Conservation (phyloP, 2,113 vertebrate species). For the Colius striatus region DNA sequence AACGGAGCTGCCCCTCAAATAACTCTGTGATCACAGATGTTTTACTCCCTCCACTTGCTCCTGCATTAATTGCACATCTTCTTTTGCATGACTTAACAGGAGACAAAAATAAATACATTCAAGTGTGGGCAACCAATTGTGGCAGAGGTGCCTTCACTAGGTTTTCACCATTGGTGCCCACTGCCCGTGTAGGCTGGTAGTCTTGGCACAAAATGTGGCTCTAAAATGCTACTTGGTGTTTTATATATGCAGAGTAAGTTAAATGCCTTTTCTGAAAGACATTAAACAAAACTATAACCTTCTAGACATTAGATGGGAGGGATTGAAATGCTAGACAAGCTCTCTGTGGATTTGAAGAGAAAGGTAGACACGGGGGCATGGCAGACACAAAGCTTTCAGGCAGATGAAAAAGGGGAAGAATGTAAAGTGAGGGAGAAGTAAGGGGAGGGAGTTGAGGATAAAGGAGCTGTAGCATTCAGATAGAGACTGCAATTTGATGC, state of each 20-base stretch:
- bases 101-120: background rate
- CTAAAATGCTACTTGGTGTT: background rate
- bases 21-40: conserved; percentile 80
- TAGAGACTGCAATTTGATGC: background rate
- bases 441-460: background rate
- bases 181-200: background rate
- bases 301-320: background rate
- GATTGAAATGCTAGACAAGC: background rate
- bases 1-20: conserved; percentile 86
- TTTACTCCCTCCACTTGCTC: conserved; percentile 29
- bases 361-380: background rate
- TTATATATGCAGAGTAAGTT: background rate
- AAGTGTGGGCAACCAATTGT: background rate
- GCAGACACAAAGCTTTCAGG: background rate
- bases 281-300: background rate
- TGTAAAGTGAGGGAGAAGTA: background rate
- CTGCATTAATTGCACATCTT: background rate
- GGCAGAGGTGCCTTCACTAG: background rate
- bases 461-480: background rate
- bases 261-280: background rate
- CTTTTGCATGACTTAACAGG: conserved; percentile 50
- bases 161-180: background rate
- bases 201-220: background rate
- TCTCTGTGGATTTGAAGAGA: background rate
- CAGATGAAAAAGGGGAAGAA: background rate